Conservation (phyloP, 2,797 vertebrate genomes). For the Pygocentrus nattereri region DNA sequence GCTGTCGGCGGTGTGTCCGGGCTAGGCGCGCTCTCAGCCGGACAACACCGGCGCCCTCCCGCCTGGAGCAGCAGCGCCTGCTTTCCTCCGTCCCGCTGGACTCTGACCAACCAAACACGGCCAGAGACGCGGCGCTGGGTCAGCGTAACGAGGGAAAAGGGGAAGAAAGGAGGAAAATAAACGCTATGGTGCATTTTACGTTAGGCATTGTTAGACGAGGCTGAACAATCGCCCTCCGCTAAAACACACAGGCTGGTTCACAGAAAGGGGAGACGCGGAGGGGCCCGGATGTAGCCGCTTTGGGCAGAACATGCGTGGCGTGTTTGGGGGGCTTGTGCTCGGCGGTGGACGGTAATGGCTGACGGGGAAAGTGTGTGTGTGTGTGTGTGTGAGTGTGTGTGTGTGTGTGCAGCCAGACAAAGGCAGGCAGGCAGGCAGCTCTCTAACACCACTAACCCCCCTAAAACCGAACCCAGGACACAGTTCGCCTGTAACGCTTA, state of each 20-base stretch:
- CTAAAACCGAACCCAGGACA: not conserved
- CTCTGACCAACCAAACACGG: not conserved
- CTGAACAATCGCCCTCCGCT: constrained; percentile 24
- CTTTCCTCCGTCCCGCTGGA: not conserved
- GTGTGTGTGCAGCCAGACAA: constrained; percentile 79
- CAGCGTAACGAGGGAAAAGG: constrained; percentile 27
- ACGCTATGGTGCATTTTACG: constrained; percentile 18
- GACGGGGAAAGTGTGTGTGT: constrained; percentile 67
- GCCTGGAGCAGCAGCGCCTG: not conserved
- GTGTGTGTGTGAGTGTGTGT: not conserved
- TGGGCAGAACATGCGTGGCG: constrained; percentile 33
- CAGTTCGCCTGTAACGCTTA: not conserved
- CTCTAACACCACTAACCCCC: constrained; percentile 69
- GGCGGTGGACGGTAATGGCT: constrained; percentile 80
- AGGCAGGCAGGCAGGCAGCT: constrained; percentile 69
- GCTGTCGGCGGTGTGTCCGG: constrained; percentile 52
- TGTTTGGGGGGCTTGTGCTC: constrained; percentile 60
- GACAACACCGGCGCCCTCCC: constrained; percentile 58
- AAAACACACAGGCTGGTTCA: constrained; percentile 9
- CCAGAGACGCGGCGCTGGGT: not conserved
- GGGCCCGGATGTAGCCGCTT: not conserved
- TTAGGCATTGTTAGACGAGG: constrained; percentile 56
- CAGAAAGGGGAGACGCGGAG: no score
- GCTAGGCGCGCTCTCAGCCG: constrained; percentile 64
- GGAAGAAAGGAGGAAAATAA: not conserved